Base-by-base conservation (phyloP, 2,797 vertebrate species). In the Neosalanx taihuensis region DNA sequence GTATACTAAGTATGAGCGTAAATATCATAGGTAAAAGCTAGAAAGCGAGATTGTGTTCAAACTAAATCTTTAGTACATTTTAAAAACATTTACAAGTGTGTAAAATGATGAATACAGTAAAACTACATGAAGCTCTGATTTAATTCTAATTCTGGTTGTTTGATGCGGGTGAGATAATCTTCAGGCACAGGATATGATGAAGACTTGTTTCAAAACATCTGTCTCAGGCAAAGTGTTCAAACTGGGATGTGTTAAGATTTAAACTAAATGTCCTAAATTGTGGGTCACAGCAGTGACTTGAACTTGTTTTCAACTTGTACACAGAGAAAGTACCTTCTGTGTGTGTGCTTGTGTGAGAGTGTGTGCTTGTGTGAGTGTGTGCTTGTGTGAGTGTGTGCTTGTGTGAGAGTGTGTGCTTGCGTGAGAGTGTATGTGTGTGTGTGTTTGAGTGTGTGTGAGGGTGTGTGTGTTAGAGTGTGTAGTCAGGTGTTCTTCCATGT, bases 381-480 rank as follows among this genome's bases (percentile, higher is more conserved):
- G 65, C 60, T 66, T 69, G 76, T 75, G 67, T 72, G 78, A 41
- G 56, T 66, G 64, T 72, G 53, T 51, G 58, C 56, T 13, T 64
- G 49, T 72, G 18, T 65, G 37, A 31, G 35, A 72, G 67, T 62
- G 57, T 65, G 67, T 64, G 76, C 70, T 17, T 30, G 37, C 53
- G 65, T 53, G 65, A 4, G 65, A 30, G 65, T 51, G 41, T 33
- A 46, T 67, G 49, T 56, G 26, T 67, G 66, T 49, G 18, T 70
- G 72, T 86, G 83, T 79, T 26, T 26, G 83, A 83, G 83, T 81
- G 76, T 69, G 79, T 84, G 84, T 74, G 81, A 85, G 23, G 17
- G 64, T 33, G 37, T 61, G 64, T 51, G 65, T 26, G 37, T 67
- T 57, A 6, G 56, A 18, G 6, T 56, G 13, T 67, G 66, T 3